These are phyloP conservation scores for Bombycilla garrulus DNA, from an alignment of 2,113 vertebrate species.

Conservation along the genomic window DNA sequence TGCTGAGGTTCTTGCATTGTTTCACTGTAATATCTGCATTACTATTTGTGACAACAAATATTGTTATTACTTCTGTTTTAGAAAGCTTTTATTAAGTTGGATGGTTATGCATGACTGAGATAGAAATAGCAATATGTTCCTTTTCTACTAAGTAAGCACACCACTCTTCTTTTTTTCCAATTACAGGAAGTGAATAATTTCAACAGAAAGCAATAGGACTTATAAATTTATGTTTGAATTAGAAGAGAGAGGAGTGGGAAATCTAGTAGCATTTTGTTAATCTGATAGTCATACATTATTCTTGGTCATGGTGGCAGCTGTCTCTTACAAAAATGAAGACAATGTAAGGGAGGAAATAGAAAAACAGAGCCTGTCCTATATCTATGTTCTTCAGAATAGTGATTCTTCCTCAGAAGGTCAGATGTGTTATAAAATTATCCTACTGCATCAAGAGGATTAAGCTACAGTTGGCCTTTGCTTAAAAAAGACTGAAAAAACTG, in stretches of 20 bases:
- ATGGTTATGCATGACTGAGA: not conserved
- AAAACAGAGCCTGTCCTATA: not conserved
- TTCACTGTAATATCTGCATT: not conserved
- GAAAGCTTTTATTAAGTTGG: not conserved
- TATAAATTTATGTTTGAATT: not conserved
- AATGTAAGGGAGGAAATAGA: not conserved
- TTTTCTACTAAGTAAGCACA: not conserved
- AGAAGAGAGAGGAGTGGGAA: not conserved
- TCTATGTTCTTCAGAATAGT: not conserved
- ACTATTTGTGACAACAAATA: not conserved
- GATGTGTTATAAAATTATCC: not conserved
- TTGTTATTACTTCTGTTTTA: not conserved
- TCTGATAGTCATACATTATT: not conserved
- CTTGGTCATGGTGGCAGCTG: not conserved
- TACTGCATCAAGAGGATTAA: not conserved
- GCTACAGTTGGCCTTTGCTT: not conserved
- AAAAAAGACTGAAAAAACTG: not conserved
- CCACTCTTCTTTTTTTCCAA: not conserved
- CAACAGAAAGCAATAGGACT: not conserved
- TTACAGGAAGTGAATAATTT: not conserved
- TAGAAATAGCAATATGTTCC: not conserved
- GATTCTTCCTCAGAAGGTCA: not conserved
- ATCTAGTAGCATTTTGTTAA: not conserved
- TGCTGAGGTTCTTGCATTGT: not conserved
- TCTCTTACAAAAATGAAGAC: not conserved